Conservation (phyloP, 2,888 invertebrate genomes). For the Zygogramma bicolorata region DNA sequence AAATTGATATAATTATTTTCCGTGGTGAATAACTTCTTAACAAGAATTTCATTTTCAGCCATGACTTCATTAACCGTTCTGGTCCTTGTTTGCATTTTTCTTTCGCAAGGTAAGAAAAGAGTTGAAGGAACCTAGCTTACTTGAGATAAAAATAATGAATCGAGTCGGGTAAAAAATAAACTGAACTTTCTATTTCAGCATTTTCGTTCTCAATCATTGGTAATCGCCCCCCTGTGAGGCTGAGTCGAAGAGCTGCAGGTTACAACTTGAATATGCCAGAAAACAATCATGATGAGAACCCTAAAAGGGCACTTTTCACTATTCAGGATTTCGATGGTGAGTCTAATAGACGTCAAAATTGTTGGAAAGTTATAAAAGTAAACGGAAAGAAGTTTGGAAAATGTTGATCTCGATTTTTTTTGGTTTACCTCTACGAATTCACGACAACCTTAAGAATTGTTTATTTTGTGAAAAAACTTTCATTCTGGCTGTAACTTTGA, state of each 20-base stretch:
- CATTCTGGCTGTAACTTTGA: no score
- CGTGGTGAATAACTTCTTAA: no score
- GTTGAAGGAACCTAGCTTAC: no score
- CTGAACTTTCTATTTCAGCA: slow-evolving; percentile 15
- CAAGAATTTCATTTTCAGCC: not conserved
- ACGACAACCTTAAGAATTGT: no score
- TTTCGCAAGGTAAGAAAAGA: not conserved
- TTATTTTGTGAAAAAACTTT: no score
- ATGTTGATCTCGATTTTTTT: no score
- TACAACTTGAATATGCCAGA: slow-evolving; percentile 24
- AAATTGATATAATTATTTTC: no score
- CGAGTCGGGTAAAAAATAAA: no score
- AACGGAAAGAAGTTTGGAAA: no score
- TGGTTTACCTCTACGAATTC: no score
- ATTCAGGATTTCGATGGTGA: slow-evolving; percentile 11
- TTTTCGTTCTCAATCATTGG: not conserved
- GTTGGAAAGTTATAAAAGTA: no score
- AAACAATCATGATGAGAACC: slow-evolving; percentile 21
- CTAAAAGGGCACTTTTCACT: slow-evolving; percentile 10
- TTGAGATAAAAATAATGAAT: no score
- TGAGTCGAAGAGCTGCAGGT: slow-evolving; percentile 5
- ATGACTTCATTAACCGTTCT: not conserved
- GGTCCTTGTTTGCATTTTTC: not conserved
- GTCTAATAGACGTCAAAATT: not conserved
- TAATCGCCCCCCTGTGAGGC: not conserved